Conservation (phyloP, 2,888 invertebrate genomes). For the Bugulina stolonifera region DNA sequence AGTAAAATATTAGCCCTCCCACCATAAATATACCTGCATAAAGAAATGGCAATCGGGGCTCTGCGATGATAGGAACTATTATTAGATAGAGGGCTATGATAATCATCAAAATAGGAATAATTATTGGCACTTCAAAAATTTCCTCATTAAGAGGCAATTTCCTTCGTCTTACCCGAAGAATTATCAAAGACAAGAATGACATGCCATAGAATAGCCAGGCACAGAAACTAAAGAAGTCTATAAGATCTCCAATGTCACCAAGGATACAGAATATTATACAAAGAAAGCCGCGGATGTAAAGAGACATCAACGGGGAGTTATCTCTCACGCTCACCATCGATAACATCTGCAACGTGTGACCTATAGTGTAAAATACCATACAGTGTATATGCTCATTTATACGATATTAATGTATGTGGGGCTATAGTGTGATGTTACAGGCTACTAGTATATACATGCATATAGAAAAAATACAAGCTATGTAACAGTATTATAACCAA, state of each 20-base stretch:
- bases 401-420: too few species aligned
- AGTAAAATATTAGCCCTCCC: constrained; percentile 13
- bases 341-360: constrained; percentile 21
- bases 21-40: constrained; percentile 22
- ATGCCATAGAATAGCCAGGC: constrained; percentile 27
- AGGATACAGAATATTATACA: background rate
- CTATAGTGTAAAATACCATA: background rate
- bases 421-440: too few species aligned
- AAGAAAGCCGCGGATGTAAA: background rate
- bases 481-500: background rate
- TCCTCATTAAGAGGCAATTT: background rate
- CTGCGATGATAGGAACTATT: background rate
- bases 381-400: background rate
- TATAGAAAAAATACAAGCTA: constrained; percentile 3
- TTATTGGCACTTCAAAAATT: constrained; percentile 17
- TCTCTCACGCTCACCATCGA: constrained; percentile 24
- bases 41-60: background rate
- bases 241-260: constrained; percentile 7
- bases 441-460: background rate
- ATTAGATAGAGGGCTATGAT: background rate
- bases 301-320: constrained; percentile 9
- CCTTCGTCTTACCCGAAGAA: background rate
- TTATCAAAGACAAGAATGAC: constrained; percentile 19
- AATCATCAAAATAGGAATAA: constrained; percentile 8
- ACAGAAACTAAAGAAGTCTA: constrained; percentile 26